Evolutionary conservation across 2,797 vertebrate genomes (phyloP).

Genomic region (Coranthus polyacanthus): DNA sequence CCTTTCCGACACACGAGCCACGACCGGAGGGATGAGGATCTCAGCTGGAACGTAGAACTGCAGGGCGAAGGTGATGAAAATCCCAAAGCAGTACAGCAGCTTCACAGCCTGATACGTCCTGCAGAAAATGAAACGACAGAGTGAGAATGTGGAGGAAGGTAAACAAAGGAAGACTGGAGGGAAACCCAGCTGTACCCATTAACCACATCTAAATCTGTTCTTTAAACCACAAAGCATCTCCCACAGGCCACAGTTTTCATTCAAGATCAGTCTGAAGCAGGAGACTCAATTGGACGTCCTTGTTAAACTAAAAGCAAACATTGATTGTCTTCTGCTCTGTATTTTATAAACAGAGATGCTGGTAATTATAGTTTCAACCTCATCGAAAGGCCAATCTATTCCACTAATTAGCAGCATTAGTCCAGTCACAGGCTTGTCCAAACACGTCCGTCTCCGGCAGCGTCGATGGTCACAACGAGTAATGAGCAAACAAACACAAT

Average conservation of each 20-base stretch:
- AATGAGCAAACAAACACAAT: constrained; percentile 37
- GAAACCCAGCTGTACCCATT: not conserved
- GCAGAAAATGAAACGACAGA: constrained; percentile 2
- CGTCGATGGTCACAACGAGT: constrained; percentile 16
- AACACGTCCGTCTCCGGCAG: constrained; percentile 2
- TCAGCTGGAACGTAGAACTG: constrained; percentile 98
- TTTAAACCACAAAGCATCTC: constrained; percentile 8
- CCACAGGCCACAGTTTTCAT: not conserved
- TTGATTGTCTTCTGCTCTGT: not conserved
- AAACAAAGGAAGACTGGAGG: not conserved
- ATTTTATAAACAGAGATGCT: constrained; percentile 15
- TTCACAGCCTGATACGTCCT: constrained; percentile 97
- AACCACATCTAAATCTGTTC: too few species aligned
- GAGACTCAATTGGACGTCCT: not conserved
- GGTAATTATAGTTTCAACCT: constrained; percentile 49
- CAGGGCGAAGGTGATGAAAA: constrained; percentile 95
- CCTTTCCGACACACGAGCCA: constrained; percentile 81
- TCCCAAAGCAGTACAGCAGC: constrained; percentile 94
- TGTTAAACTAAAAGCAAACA: constrained; percentile 6
- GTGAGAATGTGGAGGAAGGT: not conserved
- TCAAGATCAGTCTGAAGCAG: constrained; percentile 11
- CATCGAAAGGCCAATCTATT: constrained; percentile 44
- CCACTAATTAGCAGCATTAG: constrained; percentile 39
- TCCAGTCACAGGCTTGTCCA: constrained; percentile 12
- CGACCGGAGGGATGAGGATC: constrained; percentile 88